These are phyloP conservation scores for Fukomys damarensis DNA, from an alignment of 2,113 vertebrate species.

Conservation along the genomic window DNA sequence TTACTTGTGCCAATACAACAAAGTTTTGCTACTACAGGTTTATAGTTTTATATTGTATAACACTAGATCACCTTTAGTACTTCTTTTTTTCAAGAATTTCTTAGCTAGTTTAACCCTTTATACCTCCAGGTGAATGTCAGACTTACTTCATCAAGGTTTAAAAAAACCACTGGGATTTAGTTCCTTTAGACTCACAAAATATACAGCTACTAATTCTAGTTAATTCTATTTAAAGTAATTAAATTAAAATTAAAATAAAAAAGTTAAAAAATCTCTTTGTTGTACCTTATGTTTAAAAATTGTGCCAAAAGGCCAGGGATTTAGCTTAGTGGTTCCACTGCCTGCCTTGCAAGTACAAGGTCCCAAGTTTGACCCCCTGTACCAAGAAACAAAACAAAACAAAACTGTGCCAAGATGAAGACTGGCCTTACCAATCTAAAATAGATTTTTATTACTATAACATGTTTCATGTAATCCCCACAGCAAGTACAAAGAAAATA, in stretches of 20 bases:
- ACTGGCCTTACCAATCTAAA: background rate
- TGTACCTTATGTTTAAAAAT: conserved; percentile 31
- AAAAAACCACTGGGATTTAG: conserved; percentile 45
- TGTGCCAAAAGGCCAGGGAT: conserved; percentile 43
- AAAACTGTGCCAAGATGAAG: conserved; percentile 14
- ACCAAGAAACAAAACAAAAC: too few relatives aligned
- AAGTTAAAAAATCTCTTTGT: background rate
- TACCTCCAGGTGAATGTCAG: conserved; percentile 55
- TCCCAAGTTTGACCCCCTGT: too few relatives aligned
- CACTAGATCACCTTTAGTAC: background rate
- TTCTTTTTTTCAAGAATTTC: conserved; percentile 9
- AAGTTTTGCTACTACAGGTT: background rate
- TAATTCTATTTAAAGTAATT: conserved; percentile 57
- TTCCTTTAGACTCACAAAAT: conserved; percentile 56
- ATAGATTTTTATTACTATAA: background rate
- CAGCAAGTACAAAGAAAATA: background rate
- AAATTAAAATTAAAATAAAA: conserved; percentile 56
- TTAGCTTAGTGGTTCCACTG: too few relatives aligned
- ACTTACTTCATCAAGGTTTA: conserved; percentile 45
- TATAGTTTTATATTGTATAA: conserved; percentile 30
- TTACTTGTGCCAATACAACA: background rate
- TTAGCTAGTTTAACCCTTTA: conserved; percentile 48
- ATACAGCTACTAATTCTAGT: conserved; percentile 24
- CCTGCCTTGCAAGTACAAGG: too few relatives aligned
- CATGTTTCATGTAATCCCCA: background rate